Evolutionary conservation across 1,140 invertebrate genomes (phyloP), one percentile per base, ranked within the genome.

Genomic region (Lepidostoma basale): DNA sequence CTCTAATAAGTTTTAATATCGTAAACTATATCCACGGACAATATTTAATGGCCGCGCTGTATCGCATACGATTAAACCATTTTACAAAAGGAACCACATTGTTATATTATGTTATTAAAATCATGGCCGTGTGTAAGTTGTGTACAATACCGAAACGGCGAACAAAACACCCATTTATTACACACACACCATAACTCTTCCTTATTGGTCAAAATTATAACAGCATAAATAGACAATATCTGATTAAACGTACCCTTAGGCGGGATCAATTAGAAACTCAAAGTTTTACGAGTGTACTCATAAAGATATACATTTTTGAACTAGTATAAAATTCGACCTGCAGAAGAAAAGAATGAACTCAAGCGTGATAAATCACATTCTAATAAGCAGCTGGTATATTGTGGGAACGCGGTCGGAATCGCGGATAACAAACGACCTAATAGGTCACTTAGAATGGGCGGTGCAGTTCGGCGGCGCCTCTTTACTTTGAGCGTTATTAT

Each of bases 331-430:
- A 56, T 56, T 56, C 28, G 52, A 30, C 26, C 49, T 18, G 28
- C 30, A 25, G 23, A 42, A 25, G n/a, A 36, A 54, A 56, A 40
- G 49, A 44, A 58, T 64, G 26, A 33, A 68, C 18, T 28, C 28
- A 42, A 69, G 49, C 67, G 60, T 69, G 49, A 69, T 69, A 69
- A 69, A 69, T 69, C 67, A 69, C 49, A 62, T 20, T 45, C 59
- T 64, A 69, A 69, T 69, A 64, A 64, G 58, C 49, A 64, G 60
- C 67, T 52, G 62, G 68, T 65, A 70, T 42, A 70, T 62, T 70
- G 68, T 70, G 68, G 68, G 68, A 70, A 70, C 68, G 47, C 28
- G 26, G 45, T 30, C 23, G 49, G 60, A 44, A 69, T 22, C 30
- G 42, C 28, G 25, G 54, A 60, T 65, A 70, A 70, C 68, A 66